Evolutionary conservation across 2,888 invertebrate genomes (phyloP).

Genomic region (Electrophaes corylata): DNA sequence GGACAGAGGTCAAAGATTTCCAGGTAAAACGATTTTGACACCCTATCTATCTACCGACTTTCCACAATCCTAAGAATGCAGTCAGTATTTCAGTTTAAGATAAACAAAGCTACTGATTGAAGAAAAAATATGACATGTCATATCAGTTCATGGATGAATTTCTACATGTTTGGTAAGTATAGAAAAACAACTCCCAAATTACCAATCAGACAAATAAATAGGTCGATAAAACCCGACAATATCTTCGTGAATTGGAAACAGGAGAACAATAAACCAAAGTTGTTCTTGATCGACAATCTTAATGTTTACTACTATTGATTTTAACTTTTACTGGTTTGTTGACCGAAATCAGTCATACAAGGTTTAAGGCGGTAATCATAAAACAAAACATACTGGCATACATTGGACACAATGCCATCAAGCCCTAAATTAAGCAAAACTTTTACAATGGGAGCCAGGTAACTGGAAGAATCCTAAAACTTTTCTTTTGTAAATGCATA

Average conservation of each 20-base stretch:
- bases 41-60: too few relatives aligned
- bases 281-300: conserved; percentile 55
- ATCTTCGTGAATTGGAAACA: conserved; percentile 4
- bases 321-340: conserved; percentile 51
- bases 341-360: conserved; percentile 1
- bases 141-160: background rate
- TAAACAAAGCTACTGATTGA: too few relatives aligned
- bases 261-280: conserved; percentile 51
- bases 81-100: too few relatives aligned
- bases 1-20: too few relatives aligned
- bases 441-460: too few relatives aligned
- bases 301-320: conserved; percentile 54
- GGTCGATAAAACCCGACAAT: conserved; percentile 12
- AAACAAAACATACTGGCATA: too few relatives aligned
- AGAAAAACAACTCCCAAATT: conserved; percentile 10
- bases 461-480: too few relatives aligned
- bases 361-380: background rate
- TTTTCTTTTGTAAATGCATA: too few relatives aligned
- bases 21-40: too few relatives aligned
- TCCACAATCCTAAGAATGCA: too few relatives aligned
- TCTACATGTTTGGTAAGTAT: background rate
- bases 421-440: too few relatives aligned
- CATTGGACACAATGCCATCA: too few relatives aligned
- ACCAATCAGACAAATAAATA: conserved; percentile 14
- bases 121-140: background rate